Base-by-base conservation (phyloP, 2,113 vertebrate species). In the Tenrec ecaudatus region DNA sequence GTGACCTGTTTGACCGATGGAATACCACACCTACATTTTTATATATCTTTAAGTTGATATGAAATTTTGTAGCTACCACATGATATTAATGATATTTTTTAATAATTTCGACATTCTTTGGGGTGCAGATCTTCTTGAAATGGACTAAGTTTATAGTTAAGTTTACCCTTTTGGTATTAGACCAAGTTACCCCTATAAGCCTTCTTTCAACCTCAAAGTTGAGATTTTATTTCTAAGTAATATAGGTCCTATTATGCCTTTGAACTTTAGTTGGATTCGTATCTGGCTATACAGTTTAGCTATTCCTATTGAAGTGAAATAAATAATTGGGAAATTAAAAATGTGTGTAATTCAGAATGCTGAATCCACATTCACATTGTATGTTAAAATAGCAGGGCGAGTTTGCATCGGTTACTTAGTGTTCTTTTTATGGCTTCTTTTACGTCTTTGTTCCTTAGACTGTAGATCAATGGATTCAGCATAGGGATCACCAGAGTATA, bases 401-500 rank as follows among this genome's bases (percentile, higher is more conserved):
- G 79, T 94, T 75, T 96, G 19, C 87, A 91, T 40, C 2, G 0
- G 22, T 84, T 96, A 66, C 80, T 81, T 68, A 94, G 80, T 19
- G 15, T 78, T 94, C 96, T 97, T 60, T 66, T 95, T 36, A 97
- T 6, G 14, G 97, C 96, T 3, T 71, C 91, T 89, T 97, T 97
- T 31, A 97, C 97, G 25, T 97, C 97, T 85, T 89, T 95, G 76
- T 97, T 98, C 38, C 96, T 90, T 36, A 97, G 78, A 25, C 94
- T 95, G 1, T 97, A 96, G 40, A 96, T 96, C n/a, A 95, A 11
- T 7, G 90, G 96, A 68, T 96, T 96, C 17, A 97, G 78, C 96
- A 96, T 94, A 11, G 95, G 97, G 62, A 97, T 97, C 23, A 97
- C 90, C 36, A 97, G n/a, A 0, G 96, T 97, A 22, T 97, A 98